Evolutionary conservation across 92 coral and sea anemone genomes (phyloP), one percentile per base, ranked within the genome.

Genomic region (Zoanthus sansibaricus): DNA sequence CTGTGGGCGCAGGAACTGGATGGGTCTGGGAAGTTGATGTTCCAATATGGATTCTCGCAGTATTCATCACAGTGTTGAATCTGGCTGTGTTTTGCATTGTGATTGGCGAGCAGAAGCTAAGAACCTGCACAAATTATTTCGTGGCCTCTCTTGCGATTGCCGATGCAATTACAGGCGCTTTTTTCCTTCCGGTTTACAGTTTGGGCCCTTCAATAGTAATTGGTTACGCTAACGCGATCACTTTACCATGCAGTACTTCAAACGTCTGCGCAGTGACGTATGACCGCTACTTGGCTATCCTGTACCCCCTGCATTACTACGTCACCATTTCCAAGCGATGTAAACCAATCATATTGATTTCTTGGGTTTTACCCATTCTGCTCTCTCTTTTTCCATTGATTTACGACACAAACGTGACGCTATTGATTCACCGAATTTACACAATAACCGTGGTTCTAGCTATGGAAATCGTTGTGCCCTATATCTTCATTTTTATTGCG

Each of bases 1-100:
- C 82, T 16, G 82, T 77, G 8, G 82, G 82, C 51, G 82, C 82
- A 25, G 82, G 82, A 77, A 56, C 67, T 21, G 82, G 67, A 14
- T n/a, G 42, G 0, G 68, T 54, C 25, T 17, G 30, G 14, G 21
- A 48, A 6, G 17, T 77, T 8, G 82, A 77, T 33, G 37, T 77
- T 58, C 68, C 82, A 17, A 13, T 77, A 5, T 77, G 82, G 82
- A 37, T 78, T 59, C 71, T 78, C 20, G 83, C 83, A 4, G 14
- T 32, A 15, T 37, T 58, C 20, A 58, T 78, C 15, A 58, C 54
- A 33, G 66, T 59, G 12, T 58, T 78, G 25, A 78, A 78, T 48
- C 12, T 69, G 32, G 33, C 51, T 78, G 71, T 78, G 9, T 78
- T 69, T 14, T 37, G 20, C 11, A 17, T 78, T 1, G 71, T 78